phyloP scores from a whole-genome alignment of 2,888 invertebrate genomes.

The Monopis laevigella region DNA sequence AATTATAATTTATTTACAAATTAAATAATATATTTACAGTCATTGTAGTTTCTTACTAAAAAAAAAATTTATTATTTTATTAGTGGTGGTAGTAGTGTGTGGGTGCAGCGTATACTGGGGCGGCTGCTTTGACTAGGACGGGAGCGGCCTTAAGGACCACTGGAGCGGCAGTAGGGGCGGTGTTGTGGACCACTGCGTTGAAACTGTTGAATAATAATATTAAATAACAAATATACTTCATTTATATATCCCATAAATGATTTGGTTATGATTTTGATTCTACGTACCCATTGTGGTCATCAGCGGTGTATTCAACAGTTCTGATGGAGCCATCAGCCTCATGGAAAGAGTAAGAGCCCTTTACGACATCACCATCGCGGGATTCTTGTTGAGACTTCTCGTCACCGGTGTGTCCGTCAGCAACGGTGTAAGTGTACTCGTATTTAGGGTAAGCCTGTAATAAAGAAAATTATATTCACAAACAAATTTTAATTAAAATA shows the following conservation, averaged over 20 bases:
- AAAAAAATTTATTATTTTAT: too few relatives aligned
- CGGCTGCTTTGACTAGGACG: constrained; percentile 24
- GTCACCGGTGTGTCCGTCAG: constrained; percentile 62
- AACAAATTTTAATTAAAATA: neutral
- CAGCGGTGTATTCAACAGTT: constrained; percentile 58
- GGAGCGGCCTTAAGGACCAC: constrained; percentile 37
- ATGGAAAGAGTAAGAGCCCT: constrained; percentile 55
- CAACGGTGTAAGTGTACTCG: constrained; percentile 57
- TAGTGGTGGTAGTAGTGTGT: constrained; percentile 31
- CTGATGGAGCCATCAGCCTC: constrained; percentile 60
- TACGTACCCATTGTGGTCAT: constrained; percentile 49
- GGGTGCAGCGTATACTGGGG: constrained; percentile 20
- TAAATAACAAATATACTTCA: too few relatives aligned
- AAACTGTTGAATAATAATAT: constrained; percentile 22
- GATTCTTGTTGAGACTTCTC: constrained; percentile 56
- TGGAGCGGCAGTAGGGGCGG: constrained; percentile 38
- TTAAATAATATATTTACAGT: too few relatives aligned
- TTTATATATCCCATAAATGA: too few relatives aligned
- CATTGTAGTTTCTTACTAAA: too few relatives aligned
- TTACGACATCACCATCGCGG: constrained; percentile 57
- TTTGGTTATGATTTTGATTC: neutral
- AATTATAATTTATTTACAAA: too few relatives aligned
- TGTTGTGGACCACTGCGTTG: constrained; percentile 45
- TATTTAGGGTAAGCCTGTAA: constrained; percentile 39
- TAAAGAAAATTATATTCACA: constrained; percentile 5